These are phyloP conservation scores for Protosalanx chinensis DNA, from an alignment of 2,797 vertebrate species.

Conservation along the genomic window DNA sequence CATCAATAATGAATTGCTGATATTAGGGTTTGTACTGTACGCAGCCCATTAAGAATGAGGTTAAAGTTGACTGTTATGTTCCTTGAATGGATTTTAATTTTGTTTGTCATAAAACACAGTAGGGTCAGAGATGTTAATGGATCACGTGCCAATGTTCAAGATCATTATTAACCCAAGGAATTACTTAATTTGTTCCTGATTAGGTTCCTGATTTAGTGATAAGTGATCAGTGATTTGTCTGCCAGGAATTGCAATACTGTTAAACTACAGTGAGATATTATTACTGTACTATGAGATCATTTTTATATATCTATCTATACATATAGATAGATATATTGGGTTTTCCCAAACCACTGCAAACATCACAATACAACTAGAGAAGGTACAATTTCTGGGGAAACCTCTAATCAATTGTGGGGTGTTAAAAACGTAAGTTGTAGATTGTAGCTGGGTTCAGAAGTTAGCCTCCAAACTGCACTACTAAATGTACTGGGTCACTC, in stretches of 20 bases:
- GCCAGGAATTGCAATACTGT: not conserved
- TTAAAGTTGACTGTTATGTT: not conserved
- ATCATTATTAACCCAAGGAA: conserved; percentile 43
- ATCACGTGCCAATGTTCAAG: conserved; percentile 24
- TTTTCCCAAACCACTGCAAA: not conserved
- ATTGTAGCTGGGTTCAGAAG: too few species aligned
- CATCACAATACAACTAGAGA: not conserved
- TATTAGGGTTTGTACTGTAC: not conserved
- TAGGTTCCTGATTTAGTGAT: conserved; percentile 12
- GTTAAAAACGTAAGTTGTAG: too few species aligned
- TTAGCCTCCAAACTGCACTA: too few species aligned
- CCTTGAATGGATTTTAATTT: conserved; percentile 15
- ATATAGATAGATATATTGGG: too few species aligned
- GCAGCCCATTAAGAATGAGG: conserved; percentile 7
- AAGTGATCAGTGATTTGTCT: conserved; percentile 5
- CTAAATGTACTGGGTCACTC: too few species aligned
- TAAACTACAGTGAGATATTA: not conserved
- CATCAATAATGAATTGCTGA: conserved; percentile 1
- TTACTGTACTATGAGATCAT: not conserved
- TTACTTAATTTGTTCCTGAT: conserved; percentile 27
- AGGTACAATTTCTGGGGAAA: too few species aligned
- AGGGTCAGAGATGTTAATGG: conserved; percentile 39
- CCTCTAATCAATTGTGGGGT: too few species aligned
- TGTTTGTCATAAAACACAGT: conserved; percentile 14
- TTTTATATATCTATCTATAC: too few species aligned